Base-by-base conservation (phyloP, 1,140 invertebrate genomes). In the Drosophila novamexicana region DNA sequence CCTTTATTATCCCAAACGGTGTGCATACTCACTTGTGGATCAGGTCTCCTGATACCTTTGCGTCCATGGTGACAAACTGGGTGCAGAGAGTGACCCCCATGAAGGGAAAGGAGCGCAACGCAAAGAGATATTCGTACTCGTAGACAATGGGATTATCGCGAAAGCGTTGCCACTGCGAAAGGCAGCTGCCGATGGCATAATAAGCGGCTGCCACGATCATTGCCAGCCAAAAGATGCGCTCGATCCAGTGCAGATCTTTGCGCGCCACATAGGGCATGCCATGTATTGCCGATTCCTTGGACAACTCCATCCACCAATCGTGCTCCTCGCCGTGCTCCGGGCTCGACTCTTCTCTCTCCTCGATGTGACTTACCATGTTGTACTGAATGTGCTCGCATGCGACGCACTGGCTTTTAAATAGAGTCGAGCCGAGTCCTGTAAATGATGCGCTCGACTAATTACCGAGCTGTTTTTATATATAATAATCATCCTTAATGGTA, bases 61-160 rank as follows among this genome's bases (percentile, higher is more conserved):
- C 22, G 4, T 29, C 22, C 22, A 29, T 29, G 22, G 22, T 29
- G 22, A 29, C 22, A 29, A 29, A 29, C 12, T 67, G 42, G 2
- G 84, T 75, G 54, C 90, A 91, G 6, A 91, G 53, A 0, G 90
- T 91, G 0, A 91, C 37, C 0, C 90, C 90, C 0, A 83, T 39
- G 49, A 86, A 78, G n/a, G 79, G 67, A 37, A 91, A 89, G 18
- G 90, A 79, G 12, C 77, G 76, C 32, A 88, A 44, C 1, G 71
- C 76, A 36, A 67, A 82, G 14, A 90, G 58, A 66, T 73, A 90
- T 70, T 91, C 90, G 44, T 89, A 85, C 40, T 84, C 83, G 59
- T 89, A 91, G 22, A 91, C 84, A 72, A 91, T 76, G 0, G 90
- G 90, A 67, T 91, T 90, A 8, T 91, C 54, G 2, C 84, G 86